Percentiles rank a stretch among this genome's conserved stretches.
Evolutionary conservation across 2,113 vertebrate genomes (phyloP).

Genomic region (Phylloscopus trochilus): DNA sequence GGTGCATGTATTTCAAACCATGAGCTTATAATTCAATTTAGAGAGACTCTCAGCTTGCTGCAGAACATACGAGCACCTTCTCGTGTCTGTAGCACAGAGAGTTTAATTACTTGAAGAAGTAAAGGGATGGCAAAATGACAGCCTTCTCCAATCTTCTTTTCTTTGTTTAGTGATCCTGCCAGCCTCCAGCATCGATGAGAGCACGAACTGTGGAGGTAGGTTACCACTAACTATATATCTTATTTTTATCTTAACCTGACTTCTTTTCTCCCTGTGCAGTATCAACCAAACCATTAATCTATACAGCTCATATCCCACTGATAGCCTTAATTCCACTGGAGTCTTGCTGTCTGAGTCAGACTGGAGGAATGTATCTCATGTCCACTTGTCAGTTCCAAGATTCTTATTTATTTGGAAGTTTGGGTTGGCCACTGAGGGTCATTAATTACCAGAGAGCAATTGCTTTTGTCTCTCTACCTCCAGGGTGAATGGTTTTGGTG

Average conservation of each 20-base stretch:
- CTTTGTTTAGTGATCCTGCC: constrained; percentile 88
- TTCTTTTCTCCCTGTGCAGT: constrained; percentile 47
- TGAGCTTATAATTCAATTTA: not conserved
- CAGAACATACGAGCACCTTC: not conserved
- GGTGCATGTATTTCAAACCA: not conserved
- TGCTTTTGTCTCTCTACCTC: not conserved
- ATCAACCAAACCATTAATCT: constrained; percentile 65
- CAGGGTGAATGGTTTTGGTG: not conserved
- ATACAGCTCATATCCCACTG: constrained; percentile 40
- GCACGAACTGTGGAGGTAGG: constrained; percentile 89
- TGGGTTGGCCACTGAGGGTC: not conserved
- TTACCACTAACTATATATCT: constrained; percentile 46
- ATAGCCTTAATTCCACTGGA: constrained; percentile 64
- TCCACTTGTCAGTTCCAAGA: constrained; percentile 43
- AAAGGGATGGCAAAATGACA: constrained; percentile 32
- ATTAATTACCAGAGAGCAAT: constrained; percentile 32
- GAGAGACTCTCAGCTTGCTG: not conserved
- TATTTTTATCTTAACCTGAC: constrained; percentile 60
- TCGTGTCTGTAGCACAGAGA: not conserved
- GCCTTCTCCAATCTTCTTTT: constrained; percentile 17
- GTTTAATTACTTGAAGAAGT: constrained; percentile 36
- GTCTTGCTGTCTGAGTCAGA: constrained; percentile 58
- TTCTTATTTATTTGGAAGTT: constrained; percentile 41
- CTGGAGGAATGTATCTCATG: constrained; percentile 1
- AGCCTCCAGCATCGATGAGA: constrained; percentile 92